Percentiles rank a stretch among this genome's conserved stretches.
Evolutionary conservation across 2,113 vertebrate genomes (phyloP).

Genomic region (Caranx melampygus): DNA sequence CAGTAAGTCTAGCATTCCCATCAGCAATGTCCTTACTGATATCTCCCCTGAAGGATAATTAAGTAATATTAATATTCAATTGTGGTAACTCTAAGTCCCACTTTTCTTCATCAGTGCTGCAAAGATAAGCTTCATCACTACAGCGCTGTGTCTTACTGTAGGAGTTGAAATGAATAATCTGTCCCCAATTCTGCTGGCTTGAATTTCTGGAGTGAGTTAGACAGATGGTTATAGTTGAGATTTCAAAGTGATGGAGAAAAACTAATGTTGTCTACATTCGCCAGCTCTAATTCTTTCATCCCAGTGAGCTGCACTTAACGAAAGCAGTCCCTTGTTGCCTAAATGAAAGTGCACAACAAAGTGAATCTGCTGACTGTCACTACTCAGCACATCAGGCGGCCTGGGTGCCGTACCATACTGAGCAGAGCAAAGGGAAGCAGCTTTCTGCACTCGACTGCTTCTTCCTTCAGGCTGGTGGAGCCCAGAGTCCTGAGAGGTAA

Average conservation of each 20-base stretch:
- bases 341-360: slow-evolving; percentile 83
- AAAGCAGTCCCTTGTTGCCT: slow-evolving; percentile 80
- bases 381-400: slow-evolving; percentile 78
- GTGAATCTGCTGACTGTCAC: slow-evolving; percentile 76
- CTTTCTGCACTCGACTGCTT: slow-evolving; percentile 76
- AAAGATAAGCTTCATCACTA: slow-evolving; percentile 53
- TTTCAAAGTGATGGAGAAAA: slow-evolving; percentile 80
- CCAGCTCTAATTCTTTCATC: slow-evolving; percentile 80
- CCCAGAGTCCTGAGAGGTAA: slow-evolving; percentile 77
- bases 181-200: slow-evolving; percentile 61
- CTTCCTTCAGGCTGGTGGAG: slow-evolving; percentile 75
- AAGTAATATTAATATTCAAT: slow-evolving; percentile 74
- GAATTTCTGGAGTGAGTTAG: slow-evolving; percentile 70
- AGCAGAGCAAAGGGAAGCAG: slow-evolving; percentile 67
- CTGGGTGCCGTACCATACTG: slow-evolving; percentile 53
- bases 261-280: slow-evolving; percentile 73
- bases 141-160: slow-evolving; percentile 35
- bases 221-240: slow-evolving; percentile 80
- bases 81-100: slow-evolving; percentile 53
- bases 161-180: slow-evolving; percentile 63
- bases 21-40: slow-evolving; percentile 58
- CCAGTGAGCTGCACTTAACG: slow-evolving; percentile 77
- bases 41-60: slow-evolving; percentile 74
- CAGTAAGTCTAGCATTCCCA: slow-evolving; percentile 43
- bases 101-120: slow-evolving; percentile 44